Evolutionary conservation across 2,797 vertebrate species (phyloP).

Genomic region (Ataeniobius toweri): DNA sequence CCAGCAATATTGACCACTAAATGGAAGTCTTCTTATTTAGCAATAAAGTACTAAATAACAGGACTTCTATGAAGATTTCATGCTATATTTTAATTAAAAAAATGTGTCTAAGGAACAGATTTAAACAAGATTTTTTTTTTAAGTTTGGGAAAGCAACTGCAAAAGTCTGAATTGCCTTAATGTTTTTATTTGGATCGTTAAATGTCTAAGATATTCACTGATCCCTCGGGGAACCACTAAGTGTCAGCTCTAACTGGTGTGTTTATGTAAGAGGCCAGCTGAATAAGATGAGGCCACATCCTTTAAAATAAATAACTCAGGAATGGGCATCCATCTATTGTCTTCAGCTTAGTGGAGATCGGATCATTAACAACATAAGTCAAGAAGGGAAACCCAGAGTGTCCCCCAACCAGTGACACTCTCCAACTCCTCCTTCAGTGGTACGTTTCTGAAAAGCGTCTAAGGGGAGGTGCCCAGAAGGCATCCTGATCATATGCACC

Average conservation of each 20-base stretch:
- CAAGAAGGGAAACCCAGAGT: neutral
- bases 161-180: neutral
- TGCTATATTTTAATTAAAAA: neutral
- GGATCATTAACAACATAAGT: neutral
- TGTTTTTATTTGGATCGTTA: neutral
- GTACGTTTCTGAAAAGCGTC: neutral
- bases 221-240: neutral
- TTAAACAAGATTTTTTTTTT: neutral
- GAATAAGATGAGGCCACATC: too few species aligned
- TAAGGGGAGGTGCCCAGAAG: too few species aligned
- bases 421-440: neutral
- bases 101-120: neutral
- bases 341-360: neutral
- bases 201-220: neutral
- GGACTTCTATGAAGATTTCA: neutral
- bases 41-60: too few species aligned
- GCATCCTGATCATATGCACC: too few species aligned
- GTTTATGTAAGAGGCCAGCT: neutral
- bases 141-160: neutral
- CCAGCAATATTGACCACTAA: neutral
- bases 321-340: neutral
- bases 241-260: neutral
- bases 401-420: neutral
- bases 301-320: too few species aligned
- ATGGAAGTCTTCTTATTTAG: too few species aligned